Base-by-base conservation (phyloP, 2,797 vertebrate species). In the Hoplostethus atlanticus region DNA sequence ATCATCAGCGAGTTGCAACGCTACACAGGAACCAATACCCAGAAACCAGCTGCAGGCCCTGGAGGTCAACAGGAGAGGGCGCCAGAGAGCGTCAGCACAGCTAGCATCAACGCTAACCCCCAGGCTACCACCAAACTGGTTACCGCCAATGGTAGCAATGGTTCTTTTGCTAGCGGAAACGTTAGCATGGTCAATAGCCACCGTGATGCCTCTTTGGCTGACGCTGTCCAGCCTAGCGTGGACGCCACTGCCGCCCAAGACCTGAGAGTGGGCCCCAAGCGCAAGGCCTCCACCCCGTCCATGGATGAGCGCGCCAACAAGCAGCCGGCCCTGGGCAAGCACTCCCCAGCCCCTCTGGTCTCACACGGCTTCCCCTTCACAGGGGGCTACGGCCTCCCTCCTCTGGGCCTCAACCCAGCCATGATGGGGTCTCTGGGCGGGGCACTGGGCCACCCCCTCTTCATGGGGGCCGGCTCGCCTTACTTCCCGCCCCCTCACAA, bases 1-100 rank as follows among this genome's bases (percentile, higher is more conserved):
- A 97, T 97, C 90, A 93, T 97, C 89, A 95, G 92, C 0, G 96
- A 98, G 92, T 84, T 98, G 90, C 96, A 97, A 93, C 94, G 96
- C 87, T 97, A 97, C 4, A 91, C 96, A 0, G 89, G 51, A 2
- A 13, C 52, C 3, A 8, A 50, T 34, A 15, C 25, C n/a, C 68
- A 1, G 76, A 54, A 48, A 21, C 64, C 0, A 34, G 34, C 21
- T 21, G 21, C 21, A 21, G 21, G 21, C 21, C 1, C 78, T 0
- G 48, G 5, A 3, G 59, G 4, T n/a, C 59, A 68, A 0, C 55
- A 28, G 6, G 80, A 79, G 61, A 57, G 48, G 50, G 79, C 48
- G 5, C 63, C 70, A 38, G 72, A 85, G 63, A 68, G 48, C 78
- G 25, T 36, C 28, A 36, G 36, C 16, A 1, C 16, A 1, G 11